phyloP scores from a whole-genome alignment of 2,888 invertebrate genomes.

The Drosophila anomelani region DNA sequence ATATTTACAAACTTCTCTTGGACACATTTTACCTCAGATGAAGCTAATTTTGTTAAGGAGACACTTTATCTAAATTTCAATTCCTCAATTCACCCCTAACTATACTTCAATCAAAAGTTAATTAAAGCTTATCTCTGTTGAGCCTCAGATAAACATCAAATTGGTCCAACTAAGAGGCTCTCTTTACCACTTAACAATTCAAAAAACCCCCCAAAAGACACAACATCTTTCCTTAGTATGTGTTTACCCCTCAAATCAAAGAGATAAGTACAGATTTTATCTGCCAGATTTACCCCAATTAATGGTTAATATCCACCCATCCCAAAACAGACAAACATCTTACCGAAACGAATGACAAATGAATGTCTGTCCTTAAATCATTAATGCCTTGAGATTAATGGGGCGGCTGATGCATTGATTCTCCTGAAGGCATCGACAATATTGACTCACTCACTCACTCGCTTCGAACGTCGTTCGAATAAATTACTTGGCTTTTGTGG shows the following conservation, averaged over 20 bases:
- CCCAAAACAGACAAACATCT: neutral
- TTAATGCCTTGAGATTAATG: slow-evolving; percentile 37
- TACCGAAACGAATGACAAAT: slow-evolving; percentile 33
- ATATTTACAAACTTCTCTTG: neutral
- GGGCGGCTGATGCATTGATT: slow-evolving; percentile 23
- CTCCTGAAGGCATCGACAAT: slow-evolving; percentile 15
- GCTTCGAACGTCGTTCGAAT: neutral
- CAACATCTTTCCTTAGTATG: neutral
- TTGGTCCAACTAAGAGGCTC: neutral
- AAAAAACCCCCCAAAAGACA: neutral
- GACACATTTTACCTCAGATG: neutral
- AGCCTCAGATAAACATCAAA: neutral
- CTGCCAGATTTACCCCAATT: slow-evolving; percentile 11
- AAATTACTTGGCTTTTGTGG: slow-evolving; percentile 33
- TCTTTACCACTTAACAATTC: neutral
- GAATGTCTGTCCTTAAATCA: slow-evolving; percentile 25
- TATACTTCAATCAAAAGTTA: too few species aligned
- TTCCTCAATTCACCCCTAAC: too few species aligned
- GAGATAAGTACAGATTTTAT: neutral
- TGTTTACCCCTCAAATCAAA: neutral
- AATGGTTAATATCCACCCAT: slow-evolving; percentile 18
- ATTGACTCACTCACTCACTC: slow-evolving; percentile 13
- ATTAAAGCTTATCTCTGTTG: neutral
- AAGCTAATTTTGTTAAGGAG: too few species aligned
- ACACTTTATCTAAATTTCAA: too few species aligned